These are phyloP conservation scores for Saimiri boliviensis DNA, from an alignment of 2,113 vertebrate species.

Conservation along the genomic window DNA sequence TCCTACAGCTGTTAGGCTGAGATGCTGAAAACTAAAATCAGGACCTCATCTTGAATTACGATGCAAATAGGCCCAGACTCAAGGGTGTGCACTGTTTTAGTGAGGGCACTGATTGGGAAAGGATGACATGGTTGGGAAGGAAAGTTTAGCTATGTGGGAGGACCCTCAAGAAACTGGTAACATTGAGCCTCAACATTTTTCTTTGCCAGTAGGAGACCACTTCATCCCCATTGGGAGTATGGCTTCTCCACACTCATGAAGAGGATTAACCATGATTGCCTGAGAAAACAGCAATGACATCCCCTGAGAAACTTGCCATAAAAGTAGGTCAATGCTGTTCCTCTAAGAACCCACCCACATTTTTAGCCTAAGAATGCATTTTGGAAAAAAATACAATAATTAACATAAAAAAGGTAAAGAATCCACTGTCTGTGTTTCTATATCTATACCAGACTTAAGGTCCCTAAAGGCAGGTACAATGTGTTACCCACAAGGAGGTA, in stretches of 20 bases:
- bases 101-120: neutral
- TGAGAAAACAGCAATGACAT: neutral
- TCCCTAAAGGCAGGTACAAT: neutral
- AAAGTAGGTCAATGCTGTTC: no score
- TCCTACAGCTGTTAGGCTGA: neutral
- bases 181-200: neutral
- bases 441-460: neutral
- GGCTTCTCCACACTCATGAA: neutral
- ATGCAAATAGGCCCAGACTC: neutral
- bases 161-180: neutral
- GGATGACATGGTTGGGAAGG: neutral
- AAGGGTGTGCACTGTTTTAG: neutral
- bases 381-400: no score
- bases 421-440: neutral
- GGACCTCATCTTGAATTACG: neutral
- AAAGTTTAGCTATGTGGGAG: neutral
- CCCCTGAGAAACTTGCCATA: neutral
- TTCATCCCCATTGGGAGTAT: neutral
- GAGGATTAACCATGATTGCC: neutral
- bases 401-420: no score
- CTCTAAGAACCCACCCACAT: neutral
- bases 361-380: no score
- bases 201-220: neutral
- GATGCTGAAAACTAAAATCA: neutral
- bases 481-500: neutral